Percentiles rank a stretch among this genome's conserved stretches.
phyloP scores from a whole-genome alignment of 2,888 invertebrate genomes.

The Siphonodentalium dalli region DNA sequence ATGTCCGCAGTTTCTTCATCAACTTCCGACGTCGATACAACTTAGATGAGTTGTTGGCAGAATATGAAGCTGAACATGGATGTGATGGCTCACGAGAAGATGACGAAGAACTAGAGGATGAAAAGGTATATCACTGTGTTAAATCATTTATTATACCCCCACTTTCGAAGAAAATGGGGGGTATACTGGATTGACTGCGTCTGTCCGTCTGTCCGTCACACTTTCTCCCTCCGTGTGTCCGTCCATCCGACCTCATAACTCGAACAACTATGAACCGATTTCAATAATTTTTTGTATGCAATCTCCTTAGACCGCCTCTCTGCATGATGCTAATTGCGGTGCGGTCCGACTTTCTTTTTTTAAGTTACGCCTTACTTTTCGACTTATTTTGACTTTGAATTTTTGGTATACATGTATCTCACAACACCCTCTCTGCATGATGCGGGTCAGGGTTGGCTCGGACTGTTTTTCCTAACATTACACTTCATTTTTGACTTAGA shows the following conservation, averaged over 20 bases:
- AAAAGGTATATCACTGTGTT: conserved; percentile 24
- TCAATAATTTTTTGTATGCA: not conserved
- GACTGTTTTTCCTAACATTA: too few relatives aligned
- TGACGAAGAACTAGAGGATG: conserved; percentile 30
- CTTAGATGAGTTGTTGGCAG: conserved; percentile 79
- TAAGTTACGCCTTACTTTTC: too few relatives aligned
- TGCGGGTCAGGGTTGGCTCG: too few relatives aligned
- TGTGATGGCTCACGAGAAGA: conserved; percentile 33
- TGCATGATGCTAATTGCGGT: too few relatives aligned
- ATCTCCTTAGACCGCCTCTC: too few relatives aligned
- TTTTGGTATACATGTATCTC: too few relatives aligned
- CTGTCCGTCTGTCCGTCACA: not conserved
- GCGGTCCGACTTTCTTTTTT: too few relatives aligned
- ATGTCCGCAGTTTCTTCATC: conserved; percentile 89
- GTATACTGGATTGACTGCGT: too few relatives aligned
- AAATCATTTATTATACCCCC: not conserved
- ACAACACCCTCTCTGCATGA: too few relatives aligned
- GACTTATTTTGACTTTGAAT: too few relatives aligned
- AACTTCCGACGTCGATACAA: conserved; percentile 89
- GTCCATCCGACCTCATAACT: not conserved
- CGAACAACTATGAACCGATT: not conserved
- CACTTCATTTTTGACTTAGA: too few relatives aligned
- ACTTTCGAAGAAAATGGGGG: too few relatives aligned
- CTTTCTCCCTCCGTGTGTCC: not conserved
- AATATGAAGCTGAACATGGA: conserved; percentile 68